Evolutionary conservation across 1,140 invertebrate species (phyloP).

Genomic region (Araneus ventricosus): DNA sequence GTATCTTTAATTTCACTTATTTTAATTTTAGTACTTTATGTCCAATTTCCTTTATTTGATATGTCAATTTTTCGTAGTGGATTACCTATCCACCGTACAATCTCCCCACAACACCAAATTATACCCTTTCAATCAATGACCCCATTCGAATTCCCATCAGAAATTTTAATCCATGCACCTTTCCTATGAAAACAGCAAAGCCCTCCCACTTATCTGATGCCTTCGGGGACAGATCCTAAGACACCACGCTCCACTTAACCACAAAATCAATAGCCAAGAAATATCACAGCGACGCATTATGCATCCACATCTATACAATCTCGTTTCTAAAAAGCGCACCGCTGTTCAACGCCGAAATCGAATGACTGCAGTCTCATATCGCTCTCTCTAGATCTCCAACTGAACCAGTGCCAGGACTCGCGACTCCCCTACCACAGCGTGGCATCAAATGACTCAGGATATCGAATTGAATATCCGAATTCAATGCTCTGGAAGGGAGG

Average conservation of each 20-base stretch:
- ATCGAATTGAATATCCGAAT: conserved; percentile 72
- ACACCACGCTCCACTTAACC: background rate
- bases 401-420: conserved; percentile 35
- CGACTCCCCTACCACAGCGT: background rate
- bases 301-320: background rate
- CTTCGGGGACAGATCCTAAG: background rate
- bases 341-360: background rate
- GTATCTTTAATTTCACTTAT: too few relatives aligned
- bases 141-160: too few relatives aligned
- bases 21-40: too few relatives aligned
- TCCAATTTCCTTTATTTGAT: too few relatives aligned
- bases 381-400: background rate
- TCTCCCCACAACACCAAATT: too few relatives aligned
- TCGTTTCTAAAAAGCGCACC: background rate
- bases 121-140: too few relatives aligned
- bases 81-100: too few relatives aligned
- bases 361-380: conserved; percentile 9
- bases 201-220: background rate
- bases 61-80: too few relatives aligned
- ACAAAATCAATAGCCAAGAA: conserved; percentile 21
- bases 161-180: too few relatives aligned
- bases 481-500: conserved; percentile 47
- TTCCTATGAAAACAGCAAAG: background rate
- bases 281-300: background rate
- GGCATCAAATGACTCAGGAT: conserved; percentile 64